These are phyloP conservation scores for Watsonalla cultraria DNA, from an alignment of 2,888 invertebrate species.

Conservation along the genomic window DNA sequence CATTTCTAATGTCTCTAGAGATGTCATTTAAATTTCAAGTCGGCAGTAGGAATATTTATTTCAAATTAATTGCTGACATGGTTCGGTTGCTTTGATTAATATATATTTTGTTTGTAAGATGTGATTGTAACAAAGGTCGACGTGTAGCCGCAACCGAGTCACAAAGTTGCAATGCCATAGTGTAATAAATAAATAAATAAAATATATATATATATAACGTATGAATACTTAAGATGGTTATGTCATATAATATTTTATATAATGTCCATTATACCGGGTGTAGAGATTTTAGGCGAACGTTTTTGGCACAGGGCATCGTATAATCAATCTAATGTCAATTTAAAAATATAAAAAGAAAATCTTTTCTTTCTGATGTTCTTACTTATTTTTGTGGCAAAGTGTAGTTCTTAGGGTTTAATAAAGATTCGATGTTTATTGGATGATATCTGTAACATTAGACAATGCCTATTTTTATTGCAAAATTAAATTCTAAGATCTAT, in stretches of 20 bases:
- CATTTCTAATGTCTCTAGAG: neutral
- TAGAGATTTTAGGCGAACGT: no score
- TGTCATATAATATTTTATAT: slow-evolving; percentile 59
- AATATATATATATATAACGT: slow-evolving; percentile 42
- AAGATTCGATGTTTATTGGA: no score
- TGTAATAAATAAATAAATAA: slow-evolving; percentile 32
- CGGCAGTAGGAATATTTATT: neutral
- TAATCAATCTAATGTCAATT: no score
- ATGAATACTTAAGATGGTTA: slow-evolving; percentile 58
- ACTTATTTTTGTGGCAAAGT: no score
- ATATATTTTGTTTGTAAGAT: slow-evolving; percentile 1
- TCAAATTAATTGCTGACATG: neutral
- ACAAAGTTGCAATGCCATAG: slow-evolving; percentile 74
- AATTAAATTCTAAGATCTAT: no score
- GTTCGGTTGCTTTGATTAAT: neutral
- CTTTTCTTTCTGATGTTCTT: no score
- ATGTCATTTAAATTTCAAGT: neutral
- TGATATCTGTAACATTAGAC: no score
- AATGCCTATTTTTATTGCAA: no score
- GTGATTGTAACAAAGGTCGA: slow-evolving; percentile 25
- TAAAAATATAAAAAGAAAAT: no score
- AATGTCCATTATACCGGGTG: slow-evolving; percentile 43
- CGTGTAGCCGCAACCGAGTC: slow-evolving; percentile 59
- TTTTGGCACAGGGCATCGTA: no score
- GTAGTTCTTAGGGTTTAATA: no score